Evolutionary conservation across 1,140 invertebrate species (phyloP).

Genomic region (Globodera ellingtonae): DNA sequence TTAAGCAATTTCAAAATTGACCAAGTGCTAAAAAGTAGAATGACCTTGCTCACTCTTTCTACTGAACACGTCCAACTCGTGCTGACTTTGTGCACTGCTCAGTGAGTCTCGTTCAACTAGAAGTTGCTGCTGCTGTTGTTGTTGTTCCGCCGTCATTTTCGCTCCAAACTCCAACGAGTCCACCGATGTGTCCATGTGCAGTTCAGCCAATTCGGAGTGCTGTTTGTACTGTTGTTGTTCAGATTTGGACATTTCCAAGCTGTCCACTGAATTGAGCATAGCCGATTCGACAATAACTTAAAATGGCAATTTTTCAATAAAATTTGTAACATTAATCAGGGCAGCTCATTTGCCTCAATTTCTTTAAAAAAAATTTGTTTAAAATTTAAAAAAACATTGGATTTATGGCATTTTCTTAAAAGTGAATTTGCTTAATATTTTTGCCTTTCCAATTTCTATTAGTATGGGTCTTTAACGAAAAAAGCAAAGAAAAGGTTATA

Average conservation of each 20-base stretch:
- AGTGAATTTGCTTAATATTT: background rate
- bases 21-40: background rate
- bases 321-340: background rate
- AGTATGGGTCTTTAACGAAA: too few relatives aligned
- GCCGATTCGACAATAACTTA: background rate
- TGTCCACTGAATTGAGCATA: conserved; percentile 52
- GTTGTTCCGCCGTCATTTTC: background rate
- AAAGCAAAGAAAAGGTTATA: too few relatives aligned
- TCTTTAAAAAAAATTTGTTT: background rate
- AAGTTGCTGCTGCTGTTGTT: conserved; percentile 26
- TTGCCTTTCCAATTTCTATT: too few relatives aligned
- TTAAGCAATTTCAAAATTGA: background rate
- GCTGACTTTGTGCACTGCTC: conserved; percentile 48
- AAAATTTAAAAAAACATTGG: background rate
- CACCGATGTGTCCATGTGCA: conserved; percentile 38
- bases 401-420: background rate
- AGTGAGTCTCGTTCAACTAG: conserved; percentile 35
- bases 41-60: background rate
- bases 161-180: conserved; percentile 34
- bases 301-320: background rate
- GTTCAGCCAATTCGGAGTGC: conserved; percentile 1
- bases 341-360: background rate
- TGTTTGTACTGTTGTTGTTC: conserved; percentile 27
- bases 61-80: conserved; percentile 35
- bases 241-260: conserved; percentile 35